Evolutionary conservation across 2,113 vertebrate species (phyloP), one percentile per base, ranked within the genome.

Genomic region (Thunnus thynnus): DNA sequence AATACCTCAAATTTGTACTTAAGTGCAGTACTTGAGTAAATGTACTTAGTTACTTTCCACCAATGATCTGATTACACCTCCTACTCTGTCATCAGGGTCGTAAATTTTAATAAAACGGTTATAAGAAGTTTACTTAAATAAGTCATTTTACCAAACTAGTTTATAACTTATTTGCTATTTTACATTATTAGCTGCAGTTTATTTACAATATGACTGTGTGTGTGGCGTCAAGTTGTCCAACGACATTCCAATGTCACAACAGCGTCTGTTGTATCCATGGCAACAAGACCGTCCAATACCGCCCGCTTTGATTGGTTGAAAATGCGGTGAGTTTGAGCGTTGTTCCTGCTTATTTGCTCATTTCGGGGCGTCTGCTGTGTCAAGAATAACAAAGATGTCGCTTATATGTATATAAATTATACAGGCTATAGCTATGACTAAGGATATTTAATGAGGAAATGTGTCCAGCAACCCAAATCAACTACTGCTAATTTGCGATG

Each of bases 261-360:
- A 77, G 93, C 92, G 89, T 92, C 86, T 2, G 41, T 44, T 84
- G 90, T 86, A 67, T 56, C 90, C 85, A 90, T 88, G 68, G 80
- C n/a, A 89, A 94, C 92, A 16, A 4, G 13, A 80, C 81, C 14
- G 48, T n/a, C 48, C 50, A 76, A 65, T 1, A 68, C 54, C 30
- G 48, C 55, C 52, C 3, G 9, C 12, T 25, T 13, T 8, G 62
- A 90, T 90, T 92, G 87, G 79, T 44, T 48, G 2, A 44, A 46
- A 20, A 72, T 2, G 30, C 1, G n/a, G 14, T 2, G 2, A 63
- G n/a, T 13, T n/a, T 18, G 2, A 76, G 66, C 36, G 89, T 78
- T 3, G 30, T 12, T 11, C 36, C 67, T 18, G 64, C 7, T 68
- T 17, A 90, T 93, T 90, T 3, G 86, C 3, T 54, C 1, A 64